Evolutionary conservation across 2,888 invertebrate species (phyloP).

Genomic region (Rapana venosa): DNA sequence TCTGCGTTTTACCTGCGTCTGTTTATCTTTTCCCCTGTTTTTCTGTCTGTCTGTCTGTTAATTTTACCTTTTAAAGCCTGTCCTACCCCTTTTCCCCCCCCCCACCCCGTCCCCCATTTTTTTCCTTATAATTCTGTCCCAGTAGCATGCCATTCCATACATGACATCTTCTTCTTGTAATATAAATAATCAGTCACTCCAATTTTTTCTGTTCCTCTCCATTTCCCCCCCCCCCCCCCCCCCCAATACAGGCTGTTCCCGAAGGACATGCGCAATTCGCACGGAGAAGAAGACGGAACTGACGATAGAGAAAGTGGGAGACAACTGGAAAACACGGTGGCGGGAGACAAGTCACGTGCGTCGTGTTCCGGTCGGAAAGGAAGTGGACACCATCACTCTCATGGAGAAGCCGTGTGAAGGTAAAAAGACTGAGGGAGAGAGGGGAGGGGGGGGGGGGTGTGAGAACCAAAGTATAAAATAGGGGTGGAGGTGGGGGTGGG

Average conservation of each 20-base stretch:
- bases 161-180: too few relatives aligned
- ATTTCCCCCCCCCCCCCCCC: not conserved
- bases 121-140: too few relatives aligned
- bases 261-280: slow-evolving; percentile 13
- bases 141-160: too few relatives aligned
- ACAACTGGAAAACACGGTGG: slow-evolving; percentile 32
- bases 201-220: not conserved
- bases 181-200: not conserved
- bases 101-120: too few relatives aligned
- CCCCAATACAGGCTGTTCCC: not conserved
- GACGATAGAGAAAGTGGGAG: slow-evolving; percentile 25
- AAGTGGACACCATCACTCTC: slow-evolving; percentile 34
- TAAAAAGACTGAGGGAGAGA: not conserved
- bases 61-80: too few relatives aligned
- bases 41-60: not conserved
- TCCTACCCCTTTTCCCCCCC: too few relatives aligned
- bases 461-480: too few relatives aligned
- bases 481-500: too few relatives aligned
- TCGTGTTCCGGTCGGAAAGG: slow-evolving; percentile 34
- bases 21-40: not conserved
- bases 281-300: slow-evolving; percentile 26
- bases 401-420: slow-evolving; percentile 35
- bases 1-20: not conserved
- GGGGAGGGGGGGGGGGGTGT: too few relatives aligned
- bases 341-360: slow-evolving; percentile 31